Conservation (phyloP, 2,888 invertebrate genomes). For the Hetaerina titia region DNA sequence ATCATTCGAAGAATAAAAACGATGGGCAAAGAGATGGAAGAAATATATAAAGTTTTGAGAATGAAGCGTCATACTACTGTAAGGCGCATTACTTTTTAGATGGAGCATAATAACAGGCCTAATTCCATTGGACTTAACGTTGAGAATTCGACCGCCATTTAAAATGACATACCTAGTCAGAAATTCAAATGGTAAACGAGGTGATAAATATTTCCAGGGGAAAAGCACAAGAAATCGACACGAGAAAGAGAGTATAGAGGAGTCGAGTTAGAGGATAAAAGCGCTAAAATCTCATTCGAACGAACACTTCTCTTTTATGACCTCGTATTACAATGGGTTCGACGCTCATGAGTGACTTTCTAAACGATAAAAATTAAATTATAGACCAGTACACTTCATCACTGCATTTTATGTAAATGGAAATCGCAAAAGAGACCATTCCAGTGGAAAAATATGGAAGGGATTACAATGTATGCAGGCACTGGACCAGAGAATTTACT, state of each 20-base stretch:
- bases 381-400: constrained; percentile 9
- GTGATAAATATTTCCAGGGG: not conserved
- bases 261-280: not conserved
- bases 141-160: not conserved
- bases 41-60: too few relatives aligned
- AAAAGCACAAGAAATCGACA: not conserved
- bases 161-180: not conserved
- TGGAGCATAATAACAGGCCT: not conserved
- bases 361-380: not conserved
- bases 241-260: too few relatives aligned
- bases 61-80: too few relatives aligned
- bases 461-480: not conserved
- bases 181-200: not conserved
- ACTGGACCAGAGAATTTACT: not conserved
- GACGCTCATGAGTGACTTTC: not conserved
- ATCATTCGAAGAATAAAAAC: too few relatives aligned
- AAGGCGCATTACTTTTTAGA: too few relatives aligned
- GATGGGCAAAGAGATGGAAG: too few relatives aligned
- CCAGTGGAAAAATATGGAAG: not conserved
- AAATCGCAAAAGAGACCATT: not conserved
- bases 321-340: not conserved
- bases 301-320: not conserved
- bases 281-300: not conserved
- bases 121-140: not conserved
- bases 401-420: not conserved